Base-by-base conservation (phyloP, 1,140 invertebrate species). In the Myzus persicae region DNA sequence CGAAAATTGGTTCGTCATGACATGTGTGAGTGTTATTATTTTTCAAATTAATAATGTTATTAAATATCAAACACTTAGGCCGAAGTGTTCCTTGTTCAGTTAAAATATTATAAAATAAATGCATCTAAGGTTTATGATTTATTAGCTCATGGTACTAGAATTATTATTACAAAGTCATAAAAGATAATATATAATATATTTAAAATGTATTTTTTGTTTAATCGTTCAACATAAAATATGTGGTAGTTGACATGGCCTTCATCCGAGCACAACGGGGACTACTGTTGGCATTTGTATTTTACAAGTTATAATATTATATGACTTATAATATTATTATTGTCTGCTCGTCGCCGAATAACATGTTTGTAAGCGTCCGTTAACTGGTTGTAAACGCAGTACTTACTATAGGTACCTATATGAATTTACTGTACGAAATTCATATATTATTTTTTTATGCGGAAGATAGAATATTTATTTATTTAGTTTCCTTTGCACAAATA, bases 41-140 rank as follows among this genome's bases (percentile, higher is more conserved):
- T n/a, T 67, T 14, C 5, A n/a, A n/a, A 67, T 59, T 2, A 59
- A n/a, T n/a, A 59, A 59, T 31, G 26, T 9, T 59, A 59, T 31
- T 67, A 67, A 67, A 67, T 67, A 67, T 1, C 59, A 67, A 6
- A n/a, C 9, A 11, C 6, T 67, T n/a, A 11, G 3, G 26, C 26
- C 26, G 31, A 67, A 67, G 14, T 67, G 11, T 67, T 59, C 54
- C 26, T 31, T 59, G 54, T 59, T n/a, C 59, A 67, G 59, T n/a
- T 67, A 67, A 67, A 67, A 67, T 67, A 67, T n/a, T 67, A 67
- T 67, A n/a, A 67, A n/a, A 76, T 76, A 76, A n/a, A 76, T 76
- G 3, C 59, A n/a, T 76, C 59, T 5, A 76, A 76, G 20, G 31
- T n/a, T 76, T n/a, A 76, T 76, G 31, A n/a, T 76, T 76, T 76